A percentile compares a stretch with the other conserved stretches of the same genome.
Conservation (phyloP, 2,888 invertebrate species). For the Deilephila elpenor region DNA sequence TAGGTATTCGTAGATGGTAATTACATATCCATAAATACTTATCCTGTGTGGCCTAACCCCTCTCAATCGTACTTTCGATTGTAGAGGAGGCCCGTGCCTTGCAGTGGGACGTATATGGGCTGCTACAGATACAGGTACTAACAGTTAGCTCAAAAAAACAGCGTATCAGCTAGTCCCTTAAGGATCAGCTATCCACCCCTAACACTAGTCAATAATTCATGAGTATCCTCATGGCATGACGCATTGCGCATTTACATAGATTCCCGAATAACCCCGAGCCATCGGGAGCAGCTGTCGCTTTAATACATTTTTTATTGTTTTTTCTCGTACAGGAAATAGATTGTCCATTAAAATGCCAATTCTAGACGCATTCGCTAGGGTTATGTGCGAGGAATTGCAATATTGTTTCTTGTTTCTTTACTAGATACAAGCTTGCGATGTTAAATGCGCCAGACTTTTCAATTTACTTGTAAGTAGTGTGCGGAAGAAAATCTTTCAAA, state of each 20-base stretch:
- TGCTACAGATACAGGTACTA: no score
- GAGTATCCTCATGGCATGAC: constrained; percentile 64
- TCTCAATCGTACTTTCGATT: no score
- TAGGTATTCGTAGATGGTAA: no score
- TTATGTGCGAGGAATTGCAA: constrained; percentile 13
- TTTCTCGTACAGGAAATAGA: constrained; percentile 54
- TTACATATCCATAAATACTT: no score
- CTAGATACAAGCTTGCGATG: no score
- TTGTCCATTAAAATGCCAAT: constrained; percentile 47
- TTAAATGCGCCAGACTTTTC: no score
- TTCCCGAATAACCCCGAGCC: constrained; percentile 56
- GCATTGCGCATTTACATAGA: constrained; percentile 77
- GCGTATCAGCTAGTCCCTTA: not conserved
- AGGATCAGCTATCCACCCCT: not conserved
- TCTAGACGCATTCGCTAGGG: constrained; percentile 31
- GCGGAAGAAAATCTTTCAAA: no score
- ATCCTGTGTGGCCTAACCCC: no score
- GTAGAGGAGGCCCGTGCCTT: no score
- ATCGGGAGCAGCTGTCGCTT: constrained; percentile 66
- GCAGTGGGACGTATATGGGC: no score
- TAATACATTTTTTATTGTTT: constrained; percentile 72
- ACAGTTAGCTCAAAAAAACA: not conserved
- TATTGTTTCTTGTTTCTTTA: not conserved
- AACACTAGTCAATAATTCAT: constrained; percentile 67
- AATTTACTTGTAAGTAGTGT: no score